Evolutionary conservation across 1,140 invertebrate species (phyloP).

Genomic region (Solen grandis): DNA sequence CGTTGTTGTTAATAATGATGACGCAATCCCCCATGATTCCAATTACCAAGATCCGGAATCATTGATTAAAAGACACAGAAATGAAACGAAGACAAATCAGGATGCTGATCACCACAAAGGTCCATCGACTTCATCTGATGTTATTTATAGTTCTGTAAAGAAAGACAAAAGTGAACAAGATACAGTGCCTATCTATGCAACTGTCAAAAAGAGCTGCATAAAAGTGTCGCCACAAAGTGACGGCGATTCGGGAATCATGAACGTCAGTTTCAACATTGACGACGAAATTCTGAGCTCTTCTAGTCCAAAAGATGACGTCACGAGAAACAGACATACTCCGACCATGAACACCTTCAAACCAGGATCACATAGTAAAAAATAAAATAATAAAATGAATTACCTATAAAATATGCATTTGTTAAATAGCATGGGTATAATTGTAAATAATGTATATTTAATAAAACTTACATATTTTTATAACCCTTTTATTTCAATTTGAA

Average conservation of each 20-base stretch:
- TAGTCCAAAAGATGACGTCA: background rate
- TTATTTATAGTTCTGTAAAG: no score
- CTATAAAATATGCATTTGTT: no score
- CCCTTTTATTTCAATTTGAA: no score
- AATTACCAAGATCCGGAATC: background rate
- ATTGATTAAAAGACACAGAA: background rate
- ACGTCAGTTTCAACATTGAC: background rate
- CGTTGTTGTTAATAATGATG: background rate
- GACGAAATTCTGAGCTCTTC: background rate
- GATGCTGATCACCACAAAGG: background rate
- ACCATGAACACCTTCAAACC: background rate
- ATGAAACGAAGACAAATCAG: no score
- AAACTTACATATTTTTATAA: no score
- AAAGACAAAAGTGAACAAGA: no score
- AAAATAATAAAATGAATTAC: no score
- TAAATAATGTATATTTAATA: no score
- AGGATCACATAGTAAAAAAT: background rate
- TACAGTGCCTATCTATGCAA: conserved; percentile 22
- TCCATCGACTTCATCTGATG: background rate
- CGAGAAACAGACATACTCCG: background rate
- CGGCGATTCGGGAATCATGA: background rate
- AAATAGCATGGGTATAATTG: no score
- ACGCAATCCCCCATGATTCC: background rate
- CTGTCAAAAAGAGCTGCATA: conserved; percentile 43
- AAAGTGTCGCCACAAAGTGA: conserved; percentile 1